Evolutionary conservation across 2,888 invertebrate genomes (phyloP).

Genomic region (Melangyna quadrimaculata): DNA sequence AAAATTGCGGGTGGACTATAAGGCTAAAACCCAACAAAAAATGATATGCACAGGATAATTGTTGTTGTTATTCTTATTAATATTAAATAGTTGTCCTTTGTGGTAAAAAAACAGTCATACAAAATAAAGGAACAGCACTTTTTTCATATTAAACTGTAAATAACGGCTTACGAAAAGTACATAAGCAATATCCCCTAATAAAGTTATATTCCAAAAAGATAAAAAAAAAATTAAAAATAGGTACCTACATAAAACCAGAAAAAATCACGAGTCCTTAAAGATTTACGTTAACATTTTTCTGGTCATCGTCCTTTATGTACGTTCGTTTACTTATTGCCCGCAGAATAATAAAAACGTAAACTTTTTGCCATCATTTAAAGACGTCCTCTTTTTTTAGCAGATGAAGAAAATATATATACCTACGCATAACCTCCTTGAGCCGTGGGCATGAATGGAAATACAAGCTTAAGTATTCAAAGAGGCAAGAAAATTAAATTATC

Average conservation of each 20-base stretch:
- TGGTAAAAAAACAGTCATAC: constrained; percentile 46
- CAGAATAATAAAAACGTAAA: constrained; percentile 49
- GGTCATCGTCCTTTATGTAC: not conserved
- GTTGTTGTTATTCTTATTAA: constrained; percentile 30
- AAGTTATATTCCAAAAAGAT: constrained; percentile 39
- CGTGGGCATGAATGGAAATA: constrained; percentile 47
- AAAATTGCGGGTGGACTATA: constrained; percentile 16
- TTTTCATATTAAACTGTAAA: constrained; percentile 6
- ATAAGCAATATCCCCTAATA: constrained; percentile 26
- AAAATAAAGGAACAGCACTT: constrained; percentile 30
- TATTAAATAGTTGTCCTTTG: constrained; percentile 52
- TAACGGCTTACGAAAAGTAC: not conserved
- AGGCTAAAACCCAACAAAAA: not conserved
- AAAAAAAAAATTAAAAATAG: constrained; percentile 21
- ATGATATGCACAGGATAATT: not conserved
- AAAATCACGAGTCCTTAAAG: constrained; percentile 58
- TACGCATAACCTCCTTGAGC: constrained; percentile 31
- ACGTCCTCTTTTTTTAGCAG: constrained; percentile 41
- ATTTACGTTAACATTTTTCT: constrained; percentile 50
- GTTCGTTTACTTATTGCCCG: constrained; percentile 7
- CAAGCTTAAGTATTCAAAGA: constrained; percentile 49
- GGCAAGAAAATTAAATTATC: constrained; percentile 62
- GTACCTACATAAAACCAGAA: not conserved
- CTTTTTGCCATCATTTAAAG: constrained; percentile 43
- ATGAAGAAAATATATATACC: not conserved